phyloP scores from a whole-genome alignment of 2,888 invertebrate species.

The Coelopa pilipes region DNA sequence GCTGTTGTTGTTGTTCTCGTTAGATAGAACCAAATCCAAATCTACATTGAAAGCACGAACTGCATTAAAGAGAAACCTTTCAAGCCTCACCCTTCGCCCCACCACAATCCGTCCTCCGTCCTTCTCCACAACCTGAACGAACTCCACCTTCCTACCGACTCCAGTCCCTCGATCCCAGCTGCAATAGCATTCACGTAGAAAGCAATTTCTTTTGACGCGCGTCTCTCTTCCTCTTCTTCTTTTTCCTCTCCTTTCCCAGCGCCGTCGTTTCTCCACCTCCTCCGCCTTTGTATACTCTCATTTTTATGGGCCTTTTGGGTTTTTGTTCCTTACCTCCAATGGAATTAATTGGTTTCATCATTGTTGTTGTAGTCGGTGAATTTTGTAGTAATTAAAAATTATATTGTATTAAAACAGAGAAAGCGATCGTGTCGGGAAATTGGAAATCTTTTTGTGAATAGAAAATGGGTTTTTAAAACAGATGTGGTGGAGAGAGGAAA shows the following conservation, averaged over 20 bases:
- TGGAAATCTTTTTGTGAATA: neutral
- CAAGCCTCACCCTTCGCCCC: neutral
- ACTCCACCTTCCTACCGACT: too few species aligned
- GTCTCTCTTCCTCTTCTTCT: neutral
- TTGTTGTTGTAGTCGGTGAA: neutral
- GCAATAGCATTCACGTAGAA: constrained; percentile 27
- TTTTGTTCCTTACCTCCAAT: neutral
- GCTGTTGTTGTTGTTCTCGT: neutral
- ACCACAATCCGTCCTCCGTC: neutral
- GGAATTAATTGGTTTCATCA: constrained; percentile 15
- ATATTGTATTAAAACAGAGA: neutral
- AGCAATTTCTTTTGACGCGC: constrained; percentile 23
- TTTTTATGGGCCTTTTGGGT: neutral
- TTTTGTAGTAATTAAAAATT: constrained; percentile 28
- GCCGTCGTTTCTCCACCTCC: too few species aligned
- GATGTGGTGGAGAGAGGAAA: too few species aligned
- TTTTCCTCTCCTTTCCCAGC: too few species aligned
- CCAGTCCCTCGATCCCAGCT: neutral
- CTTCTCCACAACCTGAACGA: neutral
- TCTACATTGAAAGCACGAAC: constrained; percentile 19
- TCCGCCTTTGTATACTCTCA: neutral
- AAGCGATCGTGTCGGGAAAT: neutral
- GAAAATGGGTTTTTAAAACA: too few species aligned
- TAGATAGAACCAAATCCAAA: constrained; percentile 16
- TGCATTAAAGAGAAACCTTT: constrained; percentile 5